Evolutionary conservation across 2,888 invertebrate genomes (phyloP).

Genomic region (Apantesis nais): DNA sequence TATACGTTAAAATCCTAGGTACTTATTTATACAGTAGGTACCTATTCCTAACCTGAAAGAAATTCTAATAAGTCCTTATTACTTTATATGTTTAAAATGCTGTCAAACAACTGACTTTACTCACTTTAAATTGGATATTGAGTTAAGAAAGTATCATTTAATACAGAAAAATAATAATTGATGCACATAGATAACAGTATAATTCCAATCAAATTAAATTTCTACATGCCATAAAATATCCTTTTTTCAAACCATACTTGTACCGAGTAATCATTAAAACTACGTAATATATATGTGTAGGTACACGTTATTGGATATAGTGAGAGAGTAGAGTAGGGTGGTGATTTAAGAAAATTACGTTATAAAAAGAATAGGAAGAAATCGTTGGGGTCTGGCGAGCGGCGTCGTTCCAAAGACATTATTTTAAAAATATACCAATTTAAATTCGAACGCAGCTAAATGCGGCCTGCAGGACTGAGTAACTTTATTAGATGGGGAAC

Average conservation of each 20-base stretch:
- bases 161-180: too few species aligned
- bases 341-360: slow-evolving; percentile 84
- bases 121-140: too few species aligned
- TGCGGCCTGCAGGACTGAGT: slow-evolving; percentile 55
- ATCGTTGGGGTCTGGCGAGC: slow-evolving; percentile 63
- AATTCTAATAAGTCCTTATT: background rate
- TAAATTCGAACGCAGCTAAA: slow-evolving; percentile 80
- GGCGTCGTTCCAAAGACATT: slow-evolving; percentile 71
- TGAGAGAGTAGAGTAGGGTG: slow-evolving; percentile 65
- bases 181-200: background rate
- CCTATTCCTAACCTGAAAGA: background rate
- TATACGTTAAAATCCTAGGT: too few species aligned
- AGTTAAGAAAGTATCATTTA: too few species aligned
- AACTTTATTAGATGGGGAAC: slow-evolving; percentile 27
- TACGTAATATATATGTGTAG: slow-evolving; percentile 22
- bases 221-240: background rate
- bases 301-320: slow-evolving; percentile 45
- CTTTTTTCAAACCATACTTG: background rate
- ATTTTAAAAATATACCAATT: slow-evolving; percentile 80
- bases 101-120: background rate
- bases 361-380: slow-evolving; percentile 74
- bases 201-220: too few species aligned
- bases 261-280: slow-evolving; percentile 26
- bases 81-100: background rate
- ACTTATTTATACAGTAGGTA: too few species aligned